Evolutionary conservation across 1,140 invertebrate genomes (phyloP).

Genomic region (Campodea augens): DNA sequence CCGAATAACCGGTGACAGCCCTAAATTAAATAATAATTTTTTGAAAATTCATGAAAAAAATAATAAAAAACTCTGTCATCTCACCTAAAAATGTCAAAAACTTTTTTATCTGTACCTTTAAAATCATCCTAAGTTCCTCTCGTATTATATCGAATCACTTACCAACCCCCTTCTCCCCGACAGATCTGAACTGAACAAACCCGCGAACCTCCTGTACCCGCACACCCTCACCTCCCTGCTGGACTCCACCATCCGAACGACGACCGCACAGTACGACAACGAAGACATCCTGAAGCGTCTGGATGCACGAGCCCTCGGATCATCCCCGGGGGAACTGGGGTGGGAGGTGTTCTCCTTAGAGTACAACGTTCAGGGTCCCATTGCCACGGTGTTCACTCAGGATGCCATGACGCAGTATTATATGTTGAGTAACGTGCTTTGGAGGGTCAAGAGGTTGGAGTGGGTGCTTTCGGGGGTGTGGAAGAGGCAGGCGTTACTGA

Average conservation of each 20-base stretch:
- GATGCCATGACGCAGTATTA: constrained; percentile 62
- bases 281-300: constrained; percentile 70
- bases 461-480: constrained; percentile 70
- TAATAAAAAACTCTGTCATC: too few relatives aligned
- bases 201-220: constrained; percentile 64
- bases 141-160: too few relatives aligned
- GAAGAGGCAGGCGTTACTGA: constrained; percentile 64
- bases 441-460: constrained; percentile 88
- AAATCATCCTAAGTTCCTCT: constrained; percentile 3
- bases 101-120: background rate
- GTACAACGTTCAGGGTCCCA: constrained; percentile 82
- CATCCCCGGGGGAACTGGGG: constrained; percentile 63
- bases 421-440: constrained; percentile 75
- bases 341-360: constrained; percentile 92
- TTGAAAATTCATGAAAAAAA: too few relatives aligned
- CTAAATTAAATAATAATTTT: too few relatives aligned
- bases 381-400: constrained; percentile 73
- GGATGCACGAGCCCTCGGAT: constrained; percentile 62
- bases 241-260: constrained; percentile 76
- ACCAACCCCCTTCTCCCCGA: too few relatives aligned
- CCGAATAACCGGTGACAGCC: too few relatives aligned
- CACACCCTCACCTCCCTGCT: constrained; percentile 77
- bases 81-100: too few relatives aligned
- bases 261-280: constrained; percentile 88
- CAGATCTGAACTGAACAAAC: constrained; percentile 72